These are phyloP conservation scores for Metridium senile DNA, from an alignment of 92 coral and sea anemone genomes.

Conservation along the genomic window DNA sequence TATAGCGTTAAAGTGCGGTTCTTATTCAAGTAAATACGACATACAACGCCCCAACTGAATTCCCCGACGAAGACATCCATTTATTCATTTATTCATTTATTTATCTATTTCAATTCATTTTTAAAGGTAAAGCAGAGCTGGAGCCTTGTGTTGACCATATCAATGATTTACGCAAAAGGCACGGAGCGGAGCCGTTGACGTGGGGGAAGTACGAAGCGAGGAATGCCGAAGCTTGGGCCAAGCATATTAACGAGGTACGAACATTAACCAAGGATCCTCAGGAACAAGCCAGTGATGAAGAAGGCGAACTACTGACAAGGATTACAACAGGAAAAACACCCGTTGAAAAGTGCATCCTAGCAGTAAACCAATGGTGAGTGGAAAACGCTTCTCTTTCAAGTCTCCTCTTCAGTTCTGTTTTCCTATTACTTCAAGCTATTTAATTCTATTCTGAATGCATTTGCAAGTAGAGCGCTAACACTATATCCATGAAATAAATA, in stretches of 20 bases:
- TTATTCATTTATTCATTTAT: too few relatives aligned
- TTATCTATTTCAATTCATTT: background rate
- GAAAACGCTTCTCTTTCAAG: background rate
- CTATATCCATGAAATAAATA: too few relatives aligned
- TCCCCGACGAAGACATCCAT: too few relatives aligned
- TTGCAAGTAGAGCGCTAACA: too few relatives aligned
- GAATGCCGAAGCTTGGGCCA: constrained; percentile 10
- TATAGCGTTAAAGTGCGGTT: too few relatives aligned
- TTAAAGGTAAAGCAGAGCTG: background rate
- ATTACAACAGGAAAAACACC: background rate
- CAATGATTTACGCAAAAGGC: background rate
- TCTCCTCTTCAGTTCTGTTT: too few relatives aligned
- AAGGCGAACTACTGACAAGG: constrained; percentile 3
- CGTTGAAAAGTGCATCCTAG: background rate
- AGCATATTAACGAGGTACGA: background rate
- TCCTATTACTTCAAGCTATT: too few relatives aligned
- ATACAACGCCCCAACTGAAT: too few relatives aligned
- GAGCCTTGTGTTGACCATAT: background rate
- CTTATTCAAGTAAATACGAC: too few relatives aligned
- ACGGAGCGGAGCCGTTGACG: background rate
- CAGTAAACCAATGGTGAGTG: constrained; percentile 7
- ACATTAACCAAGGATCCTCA: background rate
- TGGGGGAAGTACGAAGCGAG: background rate
- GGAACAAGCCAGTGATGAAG: background rate
- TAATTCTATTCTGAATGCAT: too few relatives aligned